Evolutionary conservation across 2,888 invertebrate species (phyloP).

Genomic region (Elegia similella): DNA sequence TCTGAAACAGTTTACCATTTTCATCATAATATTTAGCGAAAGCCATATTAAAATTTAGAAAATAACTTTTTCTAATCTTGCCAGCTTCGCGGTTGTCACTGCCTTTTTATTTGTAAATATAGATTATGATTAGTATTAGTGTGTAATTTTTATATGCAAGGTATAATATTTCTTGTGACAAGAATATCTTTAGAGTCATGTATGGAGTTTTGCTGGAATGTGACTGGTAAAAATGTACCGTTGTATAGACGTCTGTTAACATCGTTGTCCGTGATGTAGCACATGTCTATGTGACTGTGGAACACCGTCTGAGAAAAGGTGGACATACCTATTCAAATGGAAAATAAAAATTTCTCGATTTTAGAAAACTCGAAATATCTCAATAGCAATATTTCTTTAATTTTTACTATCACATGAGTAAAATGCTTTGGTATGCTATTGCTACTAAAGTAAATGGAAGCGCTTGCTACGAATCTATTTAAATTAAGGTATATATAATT

Average conservation of each 20-base stretch:
- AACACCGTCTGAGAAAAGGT: constrained; percentile 8
- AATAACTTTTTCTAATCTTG: constrained; percentile 75
- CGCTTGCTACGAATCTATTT: constrained; percentile 66
- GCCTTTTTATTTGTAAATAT: constrained; percentile 77
- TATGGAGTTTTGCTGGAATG: constrained; percentile 13
- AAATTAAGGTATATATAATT: constrained; percentile 52
- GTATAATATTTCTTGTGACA: constrained; percentile 15
- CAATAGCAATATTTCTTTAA: constrained; percentile 27
- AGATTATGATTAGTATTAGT: constrained; percentile 43
- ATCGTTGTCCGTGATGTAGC: constrained; percentile 72
- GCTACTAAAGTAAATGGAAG: constrained; percentile 50
- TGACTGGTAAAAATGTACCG: constrained; percentile 33
- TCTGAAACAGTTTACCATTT: constrained; percentile 53
- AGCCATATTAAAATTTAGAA: constrained; percentile 80
- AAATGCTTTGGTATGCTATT: constrained; percentile 46
- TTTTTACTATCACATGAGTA: constrained; percentile 30
- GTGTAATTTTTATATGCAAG: constrained; percentile 22
- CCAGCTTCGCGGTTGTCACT: constrained; percentile 78
- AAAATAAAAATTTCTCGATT: neutral
- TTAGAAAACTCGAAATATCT: constrained; percentile 20
- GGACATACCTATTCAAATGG: neutral
- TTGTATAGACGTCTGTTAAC: constrained; percentile 77
- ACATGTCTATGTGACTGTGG: constrained; percentile 70
- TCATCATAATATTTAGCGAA: constrained; percentile 58
- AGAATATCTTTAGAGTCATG: constrained; percentile 8